These are phyloP conservation scores for Cygnus olor DNA, from an alignment of 2,797 vertebrate genomes.

Conservation along the genomic window DNA sequence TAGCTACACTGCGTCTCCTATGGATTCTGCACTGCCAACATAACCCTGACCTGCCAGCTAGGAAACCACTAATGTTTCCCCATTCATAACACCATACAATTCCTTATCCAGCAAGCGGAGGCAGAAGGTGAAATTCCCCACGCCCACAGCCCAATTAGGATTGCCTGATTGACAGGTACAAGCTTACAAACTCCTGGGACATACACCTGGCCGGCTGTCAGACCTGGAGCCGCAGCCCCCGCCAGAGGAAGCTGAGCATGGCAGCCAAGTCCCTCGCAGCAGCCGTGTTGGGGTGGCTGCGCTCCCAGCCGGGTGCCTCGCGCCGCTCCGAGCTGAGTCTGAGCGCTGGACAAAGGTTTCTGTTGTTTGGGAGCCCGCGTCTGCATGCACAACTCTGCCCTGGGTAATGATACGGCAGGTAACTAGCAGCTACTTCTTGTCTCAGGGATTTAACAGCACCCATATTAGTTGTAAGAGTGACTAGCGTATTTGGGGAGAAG, in stretches of 20 bases:
- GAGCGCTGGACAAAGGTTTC: not conserved
- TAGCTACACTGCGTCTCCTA: not conserved
- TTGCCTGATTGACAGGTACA: not conserved
- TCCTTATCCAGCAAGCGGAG: not conserved
- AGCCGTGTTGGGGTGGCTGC: not conserved
- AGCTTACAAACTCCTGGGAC: not conserved
- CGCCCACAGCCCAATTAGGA: not conserved
- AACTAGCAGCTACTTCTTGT: not conserved
- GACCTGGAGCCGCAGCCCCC: not conserved
- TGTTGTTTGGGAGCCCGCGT: not conserved
- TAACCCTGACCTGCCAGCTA: not conserved
- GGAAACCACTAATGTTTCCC: not conserved
- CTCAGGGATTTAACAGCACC: not conserved
- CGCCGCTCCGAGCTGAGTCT: not conserved
- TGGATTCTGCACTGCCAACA: not conserved
- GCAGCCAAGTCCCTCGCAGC: not conserved
- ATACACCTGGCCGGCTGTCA: not conserved
- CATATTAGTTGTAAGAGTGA: not conserved
- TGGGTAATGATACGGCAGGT: not conserved
- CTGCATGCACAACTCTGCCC: not conserved
- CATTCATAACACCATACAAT: not conserved
- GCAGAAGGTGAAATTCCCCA: not conserved
- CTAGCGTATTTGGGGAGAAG: not conserved
- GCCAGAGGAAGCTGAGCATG: not conserved
- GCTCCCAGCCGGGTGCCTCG: not conserved